Conservation (phyloP, 2,113 vertebrate species). For the Xyliphius kryptos region DNA sequence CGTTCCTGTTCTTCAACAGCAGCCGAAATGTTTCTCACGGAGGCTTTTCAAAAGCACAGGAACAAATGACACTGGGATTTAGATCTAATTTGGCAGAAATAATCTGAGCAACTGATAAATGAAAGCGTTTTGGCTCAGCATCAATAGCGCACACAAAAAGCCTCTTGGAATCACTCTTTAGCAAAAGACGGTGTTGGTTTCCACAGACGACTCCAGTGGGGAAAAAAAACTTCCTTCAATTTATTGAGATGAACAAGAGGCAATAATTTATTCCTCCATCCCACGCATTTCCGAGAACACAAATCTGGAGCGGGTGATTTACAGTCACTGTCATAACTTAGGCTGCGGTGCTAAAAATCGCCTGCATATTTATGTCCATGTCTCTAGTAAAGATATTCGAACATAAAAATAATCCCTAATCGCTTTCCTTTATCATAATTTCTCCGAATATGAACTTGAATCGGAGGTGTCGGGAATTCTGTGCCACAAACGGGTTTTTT, state of each 20-base stretch:
- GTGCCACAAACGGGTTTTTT: too few species aligned
- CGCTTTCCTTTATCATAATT: conserved; percentile 40
- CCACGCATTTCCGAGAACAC: conserved; percentile 29
- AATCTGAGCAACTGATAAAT: conserved; percentile 37
- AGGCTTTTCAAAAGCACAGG: conserved; percentile 24
- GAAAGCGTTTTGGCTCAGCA: conserved; percentile 29
- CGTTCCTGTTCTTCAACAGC: conserved; percentile 15
- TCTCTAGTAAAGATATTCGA: too few species aligned
- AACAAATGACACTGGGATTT: conserved; percentile 33
- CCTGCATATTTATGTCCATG: conserved; percentile 37
- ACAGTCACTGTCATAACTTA: conserved; percentile 41
- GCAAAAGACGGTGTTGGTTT: conserved; percentile 7
- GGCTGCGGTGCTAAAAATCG: conserved; percentile 20
- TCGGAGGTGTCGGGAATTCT: too few species aligned
- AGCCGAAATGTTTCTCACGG: conserved; percentile 20
- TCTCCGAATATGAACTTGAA: conserved; percentile 40
- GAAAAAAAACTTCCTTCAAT: too few species aligned
- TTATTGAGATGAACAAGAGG: conserved; percentile 40
- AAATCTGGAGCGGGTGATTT: conserved; percentile 22
- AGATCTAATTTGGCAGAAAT: conserved; percentile 40
- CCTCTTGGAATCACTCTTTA: conserved; percentile 22
- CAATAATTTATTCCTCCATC: conserved; percentile 36
- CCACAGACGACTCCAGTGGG: too few species aligned
- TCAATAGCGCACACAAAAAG: conserved; percentile 26
- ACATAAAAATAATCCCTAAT: conserved; percentile 42